These are phyloP conservation scores for Fregetta grallaria DNA, from an alignment of 2,113 vertebrate species.

Conservation along the genomic window DNA sequence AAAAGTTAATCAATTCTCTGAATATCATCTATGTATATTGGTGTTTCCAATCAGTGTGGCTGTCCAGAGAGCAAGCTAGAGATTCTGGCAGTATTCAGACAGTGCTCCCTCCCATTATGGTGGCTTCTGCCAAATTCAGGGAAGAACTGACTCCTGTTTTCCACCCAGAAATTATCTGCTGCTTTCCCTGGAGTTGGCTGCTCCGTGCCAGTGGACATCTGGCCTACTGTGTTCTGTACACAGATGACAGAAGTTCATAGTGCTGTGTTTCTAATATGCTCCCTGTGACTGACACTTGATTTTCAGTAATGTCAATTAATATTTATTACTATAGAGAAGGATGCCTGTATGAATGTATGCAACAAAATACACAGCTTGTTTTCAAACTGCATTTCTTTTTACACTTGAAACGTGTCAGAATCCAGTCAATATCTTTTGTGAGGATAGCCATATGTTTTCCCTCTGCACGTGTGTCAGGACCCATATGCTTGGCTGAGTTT, in stretches of 20 bases:
- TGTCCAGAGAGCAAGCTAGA: neutral
- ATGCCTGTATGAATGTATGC: neutral
- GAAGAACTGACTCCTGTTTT: neutral
- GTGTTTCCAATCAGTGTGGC: neutral
- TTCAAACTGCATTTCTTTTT: neutral
- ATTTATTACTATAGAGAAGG: neutral
- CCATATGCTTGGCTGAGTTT: neutral
- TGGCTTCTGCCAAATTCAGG: neutral
- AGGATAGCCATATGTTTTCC: neutral
- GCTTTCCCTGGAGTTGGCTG: neutral
- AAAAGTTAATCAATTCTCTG: neutral
- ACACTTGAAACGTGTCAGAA: neutral
- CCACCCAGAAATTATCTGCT: neutral
- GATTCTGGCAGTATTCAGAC: neutral
- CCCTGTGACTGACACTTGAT: neutral
- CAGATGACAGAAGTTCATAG: neutral
- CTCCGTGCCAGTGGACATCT: neutral
- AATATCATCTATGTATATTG: neutral
- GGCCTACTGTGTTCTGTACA: neutral
- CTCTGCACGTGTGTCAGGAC: conserved; percentile 26
- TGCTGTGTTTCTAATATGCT: neutral
- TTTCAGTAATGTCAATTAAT: neutral
- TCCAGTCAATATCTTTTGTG: neutral
- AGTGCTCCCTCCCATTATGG: neutral
- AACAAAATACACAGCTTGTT: neutral